These are phyloP conservation scores for Oenanthe oenanthe DNA, from an alignment of 2,113 vertebrate species.

Conservation along the genomic window DNA sequence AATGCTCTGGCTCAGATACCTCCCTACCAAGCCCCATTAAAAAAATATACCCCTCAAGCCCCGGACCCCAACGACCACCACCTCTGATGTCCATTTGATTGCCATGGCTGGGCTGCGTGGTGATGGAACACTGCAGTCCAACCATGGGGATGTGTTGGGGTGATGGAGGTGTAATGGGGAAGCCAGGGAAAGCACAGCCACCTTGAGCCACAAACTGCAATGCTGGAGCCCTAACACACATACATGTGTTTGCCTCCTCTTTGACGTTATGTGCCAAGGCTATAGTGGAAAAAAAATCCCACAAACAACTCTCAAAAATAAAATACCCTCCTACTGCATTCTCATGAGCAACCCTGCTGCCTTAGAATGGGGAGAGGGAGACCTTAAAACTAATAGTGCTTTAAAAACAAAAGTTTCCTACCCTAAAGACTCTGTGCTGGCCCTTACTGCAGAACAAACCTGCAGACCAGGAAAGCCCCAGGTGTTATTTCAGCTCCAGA, in stretches of 20 bases:
- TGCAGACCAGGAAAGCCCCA: neutral
- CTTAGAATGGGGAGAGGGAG: neutral
- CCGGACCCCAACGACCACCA: neutral
- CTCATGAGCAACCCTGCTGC: neutral
- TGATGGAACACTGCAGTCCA: neutral
- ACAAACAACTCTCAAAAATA: neutral
- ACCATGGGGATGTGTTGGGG: neutral
- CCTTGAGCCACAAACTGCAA: neutral
- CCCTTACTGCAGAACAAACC: neutral
- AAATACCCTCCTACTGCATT: neutral
- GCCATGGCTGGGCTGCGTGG: neutral
- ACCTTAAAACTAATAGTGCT: neutral
- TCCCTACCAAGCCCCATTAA: neutral
- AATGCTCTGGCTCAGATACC: neutral
- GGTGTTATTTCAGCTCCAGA: neutral
- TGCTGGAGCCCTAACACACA: neutral
- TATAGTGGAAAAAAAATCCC: neutral
- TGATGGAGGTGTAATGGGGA: neutral
- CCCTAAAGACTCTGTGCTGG: neutral
- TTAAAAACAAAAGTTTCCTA: neutral
- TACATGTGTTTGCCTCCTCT: neutral
- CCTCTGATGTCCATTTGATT: fast-evolving
- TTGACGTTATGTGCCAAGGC: neutral
- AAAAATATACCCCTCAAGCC: neutral
- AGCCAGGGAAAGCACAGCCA: neutral